phyloP scores from a whole-genome alignment of 2,113 vertebrate species.

The Sylvietta virens region DNA sequence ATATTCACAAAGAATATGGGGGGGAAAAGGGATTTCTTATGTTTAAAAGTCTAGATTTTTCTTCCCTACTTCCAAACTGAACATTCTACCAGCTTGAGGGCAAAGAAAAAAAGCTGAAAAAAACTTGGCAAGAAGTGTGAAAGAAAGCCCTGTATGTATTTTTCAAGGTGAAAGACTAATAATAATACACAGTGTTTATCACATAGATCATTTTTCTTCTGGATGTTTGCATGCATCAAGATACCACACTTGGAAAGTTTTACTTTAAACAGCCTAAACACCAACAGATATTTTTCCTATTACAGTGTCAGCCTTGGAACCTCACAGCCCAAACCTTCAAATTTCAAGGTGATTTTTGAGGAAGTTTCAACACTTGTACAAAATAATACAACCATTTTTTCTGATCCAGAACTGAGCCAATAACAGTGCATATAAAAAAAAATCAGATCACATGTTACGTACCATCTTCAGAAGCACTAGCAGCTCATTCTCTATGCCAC shows the following conservation, averaged over 20 bases:
- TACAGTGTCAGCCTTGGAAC: not conserved
- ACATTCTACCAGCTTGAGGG: not conserved
- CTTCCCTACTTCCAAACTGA: not conserved
- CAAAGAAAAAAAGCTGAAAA: not conserved
- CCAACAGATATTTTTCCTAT: not conserved
- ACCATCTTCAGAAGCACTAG: not conserved
- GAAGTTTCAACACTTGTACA: not conserved
- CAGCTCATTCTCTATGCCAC: not conserved
- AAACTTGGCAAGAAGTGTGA: not conserved
- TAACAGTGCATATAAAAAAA: not conserved
- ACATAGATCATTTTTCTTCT: not conserved
- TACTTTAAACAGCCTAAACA: not conserved
- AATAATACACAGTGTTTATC: not conserved
- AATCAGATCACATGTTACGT: not conserved
- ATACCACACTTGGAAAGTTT: not conserved
- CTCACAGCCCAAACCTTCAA: not conserved
- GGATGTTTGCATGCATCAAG: not conserved
- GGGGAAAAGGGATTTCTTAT: not conserved
- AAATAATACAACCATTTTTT: not conserved
- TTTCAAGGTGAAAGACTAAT: not conserved
- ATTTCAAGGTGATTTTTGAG: not conserved
- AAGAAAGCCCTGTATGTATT: not conserved
- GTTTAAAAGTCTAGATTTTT: not conserved
- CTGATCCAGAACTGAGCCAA: not conserved
- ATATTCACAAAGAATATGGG: rapidly evolving